Evolutionary conservation across 2,113 vertebrate species (phyloP).

Genomic region (Channa argus): DNA sequence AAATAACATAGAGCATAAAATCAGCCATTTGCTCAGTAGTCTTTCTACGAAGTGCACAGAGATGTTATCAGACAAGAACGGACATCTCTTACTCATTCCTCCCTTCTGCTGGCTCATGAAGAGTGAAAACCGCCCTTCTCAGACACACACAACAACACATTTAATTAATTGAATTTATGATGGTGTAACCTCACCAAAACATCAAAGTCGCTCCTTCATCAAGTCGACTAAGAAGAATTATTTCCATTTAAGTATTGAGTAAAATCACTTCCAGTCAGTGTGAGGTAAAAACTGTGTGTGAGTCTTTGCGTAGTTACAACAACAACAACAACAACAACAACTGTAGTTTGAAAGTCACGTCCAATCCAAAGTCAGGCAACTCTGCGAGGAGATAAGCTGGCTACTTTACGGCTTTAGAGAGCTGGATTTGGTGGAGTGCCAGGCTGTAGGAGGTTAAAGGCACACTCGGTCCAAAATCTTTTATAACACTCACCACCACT

Average conservation of each 20-base stretch:
- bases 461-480: background rate
- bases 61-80: background rate
- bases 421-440: constrained; percentile 16
- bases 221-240: background rate
- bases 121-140: background rate
- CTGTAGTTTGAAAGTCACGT: background rate
- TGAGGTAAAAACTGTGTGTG: no score
- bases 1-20: no score
- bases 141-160: background rate
- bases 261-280: no score
- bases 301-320: background rate
- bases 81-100: background rate
- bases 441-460: background rate
- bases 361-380: constrained; percentile 30
- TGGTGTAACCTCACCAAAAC: no score
- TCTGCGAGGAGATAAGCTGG: constrained; percentile 11
- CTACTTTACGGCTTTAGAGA: constrained; percentile 12
- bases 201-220: background rate
- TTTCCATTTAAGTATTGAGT: no score
- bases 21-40: background rate
- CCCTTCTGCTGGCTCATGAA: no score
- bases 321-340: background rate
- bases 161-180: no score
- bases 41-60: background rate
- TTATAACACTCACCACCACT: background rate